phyloP scores from a whole-genome alignment of 2,888 invertebrate genomes.

The Cynaeus angustus region DNA sequence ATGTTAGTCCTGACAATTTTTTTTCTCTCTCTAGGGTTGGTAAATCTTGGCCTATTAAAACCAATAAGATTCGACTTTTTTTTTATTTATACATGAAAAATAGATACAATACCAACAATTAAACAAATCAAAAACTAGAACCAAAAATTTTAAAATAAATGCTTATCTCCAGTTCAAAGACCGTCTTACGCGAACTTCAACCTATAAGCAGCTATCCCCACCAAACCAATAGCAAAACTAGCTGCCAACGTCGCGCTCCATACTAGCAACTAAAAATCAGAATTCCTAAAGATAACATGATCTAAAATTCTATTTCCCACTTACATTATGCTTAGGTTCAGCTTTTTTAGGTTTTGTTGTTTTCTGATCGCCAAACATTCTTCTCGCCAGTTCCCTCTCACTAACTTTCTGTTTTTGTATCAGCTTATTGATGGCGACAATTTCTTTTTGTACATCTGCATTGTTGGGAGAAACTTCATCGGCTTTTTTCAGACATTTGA shows the following conservation, averaged over 20 bases:
- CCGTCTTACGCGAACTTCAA: conserved; percentile 74
- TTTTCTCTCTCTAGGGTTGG: too few relatives aligned
- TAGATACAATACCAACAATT: conserved; percentile 31
- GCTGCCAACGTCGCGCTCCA: conserved; percentile 81
- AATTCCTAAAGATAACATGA: conserved; percentile 10
- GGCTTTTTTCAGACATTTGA: conserved; percentile 78
- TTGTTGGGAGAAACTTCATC: conserved; percentile 79
- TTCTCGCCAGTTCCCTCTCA: conserved; percentile 74
- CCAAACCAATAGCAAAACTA: conserved; percentile 79
- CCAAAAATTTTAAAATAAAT: conserved; percentile 47
- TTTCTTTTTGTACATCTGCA: conserved; percentile 72
- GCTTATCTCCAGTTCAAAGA: conserved; percentile 21
- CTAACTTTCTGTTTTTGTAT: conserved; percentile 70
- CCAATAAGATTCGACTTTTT: background rate
- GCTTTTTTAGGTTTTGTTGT: conserved; percentile 31
- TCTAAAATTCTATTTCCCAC: conserved; percentile 17
- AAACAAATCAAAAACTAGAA: conserved; percentile 22
- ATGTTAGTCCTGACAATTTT: too few relatives aligned
- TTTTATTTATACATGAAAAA: conserved; percentile 21
- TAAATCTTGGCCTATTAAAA: too few relatives aligned
- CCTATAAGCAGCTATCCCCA: conserved; percentile 83
- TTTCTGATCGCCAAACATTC: conserved; percentile 68
- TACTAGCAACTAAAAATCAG: conserved; percentile 71
- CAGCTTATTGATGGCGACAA: conserved; percentile 64
- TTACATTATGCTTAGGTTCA: conserved; percentile 36